Evolutionary conservation across 2,888 invertebrate genomes (phyloP).

Genomic region (Vannuccia rotundouncinata): DNA sequence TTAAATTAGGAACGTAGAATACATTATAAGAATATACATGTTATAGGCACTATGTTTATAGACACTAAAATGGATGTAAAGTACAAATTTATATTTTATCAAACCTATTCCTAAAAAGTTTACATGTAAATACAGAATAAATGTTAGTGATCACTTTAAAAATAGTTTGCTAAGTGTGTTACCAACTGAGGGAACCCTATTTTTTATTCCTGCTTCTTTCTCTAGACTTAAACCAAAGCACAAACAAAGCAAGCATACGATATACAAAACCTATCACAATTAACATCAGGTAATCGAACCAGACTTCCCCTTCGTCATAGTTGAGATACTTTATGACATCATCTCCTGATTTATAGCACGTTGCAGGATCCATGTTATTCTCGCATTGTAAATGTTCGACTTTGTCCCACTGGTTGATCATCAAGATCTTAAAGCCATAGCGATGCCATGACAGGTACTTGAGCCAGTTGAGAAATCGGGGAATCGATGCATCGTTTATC

Average conservation of each 20-base stretch:
- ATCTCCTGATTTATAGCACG: conserved; percentile 27
- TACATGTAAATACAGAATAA: not conserved
- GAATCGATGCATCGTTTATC: conserved; percentile 24
- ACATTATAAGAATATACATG: too few species aligned
- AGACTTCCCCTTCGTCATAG: not conserved
- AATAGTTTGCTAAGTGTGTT: not conserved
- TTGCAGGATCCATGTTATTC: not conserved
- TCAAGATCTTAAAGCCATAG: conserved; percentile 5
- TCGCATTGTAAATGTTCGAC: conserved; percentile 14
- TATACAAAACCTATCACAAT: not conserved
- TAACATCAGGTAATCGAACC: conserved; percentile 25
- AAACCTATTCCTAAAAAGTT: not conserved
- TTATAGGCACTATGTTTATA: too few species aligned
- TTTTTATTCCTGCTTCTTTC: not conserved
- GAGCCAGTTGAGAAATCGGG: not conserved
- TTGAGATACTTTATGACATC: conserved; percentile 21
- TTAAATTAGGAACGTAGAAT: too few species aligned
- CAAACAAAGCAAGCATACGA: not conserved
- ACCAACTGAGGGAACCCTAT: not conserved
- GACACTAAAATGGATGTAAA: too few species aligned
- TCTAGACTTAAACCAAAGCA: not conserved
- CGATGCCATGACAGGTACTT: conserved; percentile 31
- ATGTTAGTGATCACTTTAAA: not conserved
- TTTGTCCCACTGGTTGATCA: conserved; percentile 32
- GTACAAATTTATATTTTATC: too few species aligned